Base-by-base conservation (phyloP, 2,113 vertebrate genomes). In the Eurypyga helias region DNA sequence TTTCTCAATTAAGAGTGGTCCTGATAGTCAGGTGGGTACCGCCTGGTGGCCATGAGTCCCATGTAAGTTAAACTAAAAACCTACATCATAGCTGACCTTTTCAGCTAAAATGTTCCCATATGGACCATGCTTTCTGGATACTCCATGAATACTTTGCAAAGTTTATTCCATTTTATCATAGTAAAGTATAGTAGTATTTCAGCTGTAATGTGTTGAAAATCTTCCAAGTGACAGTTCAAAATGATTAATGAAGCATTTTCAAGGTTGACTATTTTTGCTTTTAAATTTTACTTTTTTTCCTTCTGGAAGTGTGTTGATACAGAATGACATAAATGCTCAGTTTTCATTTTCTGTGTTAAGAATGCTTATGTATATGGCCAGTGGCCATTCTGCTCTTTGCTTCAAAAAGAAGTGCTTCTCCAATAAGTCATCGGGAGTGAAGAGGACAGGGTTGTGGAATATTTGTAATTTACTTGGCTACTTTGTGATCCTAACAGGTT, bases 211-310 rank as follows among this genome's bases (percentile, higher is more conserved):
- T 58, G 9, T 26, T 54, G 41, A 66, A 80, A 90, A 54, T 19
- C 12, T 91, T 77, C 73, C 25, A 49, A 80, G n/a, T 67, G 58
- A 66, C 49, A 61, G 21, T 77, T 95, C 36, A 76, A 52, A 87
- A 41, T 49, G 5, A 72, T 85, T 43, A 58, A 76, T 88, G 25
- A 23, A 80, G 11, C 6, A 6, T 84, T 89, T 73, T 91, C 43
- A 72, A 65, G 54, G 20, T 41, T 66, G 10, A 28, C 51, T 93
- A 28, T 89, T 96, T 89, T 94, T 87, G 18, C 25, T 70, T 87
- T 60, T 48, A 45, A 66, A 48, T 33, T 60, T 67, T 34, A 13
- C 82, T 54, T 86, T 75, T 83, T 70, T 71, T 28, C 29, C 14
- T 67, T 60, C 19, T 65, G 36, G 21, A 91, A 76, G 45, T 61